Percentiles rank a stretch among this genome's conserved stretches.
These are phyloP conservation scores for Austrofundulus limnaeus DNA, from an alignment of 2,113 vertebrate species.

Conservation along the genomic window DNA sequence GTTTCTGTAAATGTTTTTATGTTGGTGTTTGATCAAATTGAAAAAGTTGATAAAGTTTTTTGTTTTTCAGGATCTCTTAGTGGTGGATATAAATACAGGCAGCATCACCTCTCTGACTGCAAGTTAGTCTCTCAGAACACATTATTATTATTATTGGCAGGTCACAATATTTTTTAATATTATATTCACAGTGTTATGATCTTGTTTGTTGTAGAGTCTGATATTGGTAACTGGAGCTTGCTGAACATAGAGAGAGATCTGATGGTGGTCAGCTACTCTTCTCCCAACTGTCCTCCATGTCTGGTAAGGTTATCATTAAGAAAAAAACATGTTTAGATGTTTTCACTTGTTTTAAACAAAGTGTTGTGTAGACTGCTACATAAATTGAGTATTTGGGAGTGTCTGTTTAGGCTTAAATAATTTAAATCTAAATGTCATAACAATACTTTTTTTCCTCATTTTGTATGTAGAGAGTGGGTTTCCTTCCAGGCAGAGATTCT, in stretches of 20 bases:
- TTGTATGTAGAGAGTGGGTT: slow-evolving; percentile 86
- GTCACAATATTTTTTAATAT: no score
- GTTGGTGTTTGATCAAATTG: no score
- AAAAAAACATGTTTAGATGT: not conserved
- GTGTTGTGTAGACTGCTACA: not conserved
- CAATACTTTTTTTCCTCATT: not conserved
- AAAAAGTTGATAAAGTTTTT: not conserved
- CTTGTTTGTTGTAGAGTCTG: slow-evolving; percentile 61
- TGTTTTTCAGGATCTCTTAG: slow-evolving; percentile 74
- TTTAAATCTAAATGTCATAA: not conserved
- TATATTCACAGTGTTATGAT: not conserved
- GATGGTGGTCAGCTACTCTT: slow-evolving; percentile 88
- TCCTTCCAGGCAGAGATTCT: slow-evolving; percentile 82
- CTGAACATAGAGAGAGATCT: slow-evolving; percentile 87
- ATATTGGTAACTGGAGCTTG: slow-evolving; percentile 78
- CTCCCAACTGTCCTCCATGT: slow-evolving; percentile 83
- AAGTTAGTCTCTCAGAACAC: slow-evolving; percentile 63
- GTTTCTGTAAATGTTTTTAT: not conserved
- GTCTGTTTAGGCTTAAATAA: not conserved
- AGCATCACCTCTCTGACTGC: slow-evolving; percentile 75
- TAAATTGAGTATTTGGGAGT: not conserved
- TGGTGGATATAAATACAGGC: slow-evolving; percentile 77
- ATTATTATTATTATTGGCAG: not conserved
- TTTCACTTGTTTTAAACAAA: not conserved
- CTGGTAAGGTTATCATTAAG: slow-evolving; percentile 42